Evolutionary conservation across 2,797 vertebrate species (phyloP), one percentile per base, ranked within the genome.

Genomic region (Austrolebias charrua): DNA sequence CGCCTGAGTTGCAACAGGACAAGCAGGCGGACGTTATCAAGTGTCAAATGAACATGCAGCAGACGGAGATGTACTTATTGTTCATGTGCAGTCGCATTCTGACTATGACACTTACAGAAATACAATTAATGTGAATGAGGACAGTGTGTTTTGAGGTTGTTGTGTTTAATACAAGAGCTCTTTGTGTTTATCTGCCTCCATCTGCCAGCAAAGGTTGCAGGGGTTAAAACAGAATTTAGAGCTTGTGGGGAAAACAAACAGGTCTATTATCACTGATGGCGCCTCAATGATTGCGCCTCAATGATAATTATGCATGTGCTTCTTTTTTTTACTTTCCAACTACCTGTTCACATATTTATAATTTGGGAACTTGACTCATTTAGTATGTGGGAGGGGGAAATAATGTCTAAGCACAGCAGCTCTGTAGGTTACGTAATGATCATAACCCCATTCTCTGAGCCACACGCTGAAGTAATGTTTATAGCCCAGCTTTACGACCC

Each of bases 191-290:
- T 56, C 35, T 66, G 62, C 33, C 33, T 76, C 65, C 79, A 75
- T 76, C 61, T 81, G 73, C 46, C 73, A 64, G 60, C 46, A 47
- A 61, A 76, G 80, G 64, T 86, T 63, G 57, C 4, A 4, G 6
- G 15, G 73, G 76, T 82, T 82, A 78, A 82, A 81, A 58, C 69
- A 76, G 57, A 58, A 57, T 69, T 73, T 48, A 66, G 28, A 43
- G 63, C 52, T 68, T 31, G 62, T 59, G 69, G 71, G 63, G 33
- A 74, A 78, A 78, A 80, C 79, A 83, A 82, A 81, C 78, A 69
- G 52, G 67, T 66, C 67, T 69, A 75, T 81, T 82, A 78, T 69
- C 72, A 28, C 58, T 48, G 28, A 76, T 69, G 58, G 63, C 54
- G 44, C 55, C 43, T 63, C 19, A 9, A 31, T 42, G 58, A 46